Evolutionary conservation across 2,797 vertebrate species (phyloP), one percentile per base, ranked within the genome.

Genomic region (Chelidonichthys spinosus): DNA sequence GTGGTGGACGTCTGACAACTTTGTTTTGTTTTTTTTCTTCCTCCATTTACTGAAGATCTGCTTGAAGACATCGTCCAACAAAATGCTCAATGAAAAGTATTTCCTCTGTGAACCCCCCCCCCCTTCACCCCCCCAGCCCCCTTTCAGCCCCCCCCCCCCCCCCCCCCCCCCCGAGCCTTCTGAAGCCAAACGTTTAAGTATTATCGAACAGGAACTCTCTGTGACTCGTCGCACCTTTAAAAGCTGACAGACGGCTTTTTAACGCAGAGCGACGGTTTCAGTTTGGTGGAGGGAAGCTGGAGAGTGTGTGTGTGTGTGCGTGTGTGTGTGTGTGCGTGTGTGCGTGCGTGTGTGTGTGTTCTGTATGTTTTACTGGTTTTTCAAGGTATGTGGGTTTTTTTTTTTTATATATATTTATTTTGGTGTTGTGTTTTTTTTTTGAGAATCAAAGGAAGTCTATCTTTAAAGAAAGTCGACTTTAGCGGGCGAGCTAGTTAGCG

Each of bases 101-200:
- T 96, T 81, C 77, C 63, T 72, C 72, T 78, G 67, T 81, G 78
- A 74, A 56, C 18, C 49, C 49, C 2, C 1, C 49, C 10, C 1
- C 36, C n/a, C 1, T 2, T 35, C 11, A 18, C 15, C 53, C 10
- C 14, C 15, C 1, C 6, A n/a, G n/a, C 15, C 6, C 10, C 33
- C 36, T 6, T 6, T n/a, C 2, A 3, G 17, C 1, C 14, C 0
- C 10, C 32, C 8, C 13, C 40, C 5, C 11, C 35, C 5, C 32
- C 10, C 35, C 17, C 6, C 14, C 10, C 43, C 56, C 10, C 47
- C 44, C 8, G 7, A 52, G 59, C 65, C 76, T 94, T 94, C 94
- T 95, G 95, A 96, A 95, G 96, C 96, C 97, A 97, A 84, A 95
- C 95, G 95, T 95, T 58, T 95, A 96, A 95, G 96, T 96, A 95